Conservation (phyloP, 2,797 vertebrate genomes). For the Alectoris magna region DNA sequence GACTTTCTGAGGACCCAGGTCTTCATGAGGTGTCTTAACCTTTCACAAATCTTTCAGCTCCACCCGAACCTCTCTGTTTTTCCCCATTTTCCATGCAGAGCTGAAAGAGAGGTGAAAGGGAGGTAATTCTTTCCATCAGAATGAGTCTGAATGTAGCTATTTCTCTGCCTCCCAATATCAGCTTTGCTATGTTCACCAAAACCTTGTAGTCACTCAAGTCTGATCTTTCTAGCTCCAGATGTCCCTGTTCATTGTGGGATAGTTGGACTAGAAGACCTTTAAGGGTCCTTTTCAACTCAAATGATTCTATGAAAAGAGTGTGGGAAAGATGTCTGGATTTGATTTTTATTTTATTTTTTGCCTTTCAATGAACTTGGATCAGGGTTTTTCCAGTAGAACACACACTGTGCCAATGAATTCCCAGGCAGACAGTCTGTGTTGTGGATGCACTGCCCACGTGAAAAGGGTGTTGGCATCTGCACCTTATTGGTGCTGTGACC, state of each 20-base stretch:
- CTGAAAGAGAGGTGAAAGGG: neutral
- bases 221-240: neutral
- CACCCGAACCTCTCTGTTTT: neutral
- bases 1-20: neutral
- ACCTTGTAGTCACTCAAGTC: neutral
- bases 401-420: neutral
- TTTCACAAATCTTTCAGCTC: neutral
- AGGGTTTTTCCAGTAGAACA: neutral
- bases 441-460: accelerated
- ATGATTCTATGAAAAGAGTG: too few species aligned
- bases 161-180: neutral
- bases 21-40: neutral
- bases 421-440: neutral
- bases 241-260: too few species aligned
- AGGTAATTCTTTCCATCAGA: neutral
- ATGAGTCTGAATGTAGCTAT: neutral
- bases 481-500: neutral
- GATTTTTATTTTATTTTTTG: neutral
- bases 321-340: too few species aligned
- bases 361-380: neutral
- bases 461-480: neutral
- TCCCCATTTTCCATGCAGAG: neutral
- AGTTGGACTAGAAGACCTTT: too few species aligned
- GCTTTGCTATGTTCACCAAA: neutral
- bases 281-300: too few species aligned